A percentile compares a stretch with the other conserved stretches of the same genome.
Evolutionary conservation across 2,797 vertebrate species (phyloP).

Genomic region (Thripadectes ignobilis): DNA sequence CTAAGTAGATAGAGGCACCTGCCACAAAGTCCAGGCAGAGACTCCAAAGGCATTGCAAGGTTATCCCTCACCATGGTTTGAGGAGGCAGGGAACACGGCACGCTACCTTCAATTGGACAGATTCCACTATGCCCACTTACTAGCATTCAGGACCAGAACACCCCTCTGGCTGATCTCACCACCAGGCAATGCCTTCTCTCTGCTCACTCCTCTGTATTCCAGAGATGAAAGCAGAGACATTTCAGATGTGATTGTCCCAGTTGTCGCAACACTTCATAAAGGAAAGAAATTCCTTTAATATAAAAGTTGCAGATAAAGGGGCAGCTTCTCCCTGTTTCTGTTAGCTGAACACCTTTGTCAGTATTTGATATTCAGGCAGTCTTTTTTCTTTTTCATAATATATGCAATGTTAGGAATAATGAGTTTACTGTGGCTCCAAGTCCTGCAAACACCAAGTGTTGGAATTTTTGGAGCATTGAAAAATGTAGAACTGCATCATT

Average conservation of each 20-base stretch:
- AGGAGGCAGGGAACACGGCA: neutral
- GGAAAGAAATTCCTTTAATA: neutral
- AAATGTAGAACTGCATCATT: slow-evolving; percentile 42
- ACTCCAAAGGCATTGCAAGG: neutral
- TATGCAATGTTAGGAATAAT: neutral
- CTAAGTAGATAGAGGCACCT: neutral
- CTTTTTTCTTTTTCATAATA: neutral
- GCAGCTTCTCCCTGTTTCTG: neutral
- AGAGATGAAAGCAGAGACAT: neutral
- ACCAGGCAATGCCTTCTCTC: neutral
- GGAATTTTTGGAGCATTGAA: slow-evolving; percentile 28
- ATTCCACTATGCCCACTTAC: neutral
- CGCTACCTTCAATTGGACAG: neutral
- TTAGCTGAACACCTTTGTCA: neutral
- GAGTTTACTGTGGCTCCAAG: neutral
- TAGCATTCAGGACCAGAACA: neutral
- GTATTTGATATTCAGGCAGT: neutral
- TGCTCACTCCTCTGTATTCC: neutral
- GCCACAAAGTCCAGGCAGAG: neutral
- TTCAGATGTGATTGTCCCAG: neutral
- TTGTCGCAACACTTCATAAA: neutral
- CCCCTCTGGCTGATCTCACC: neutral
- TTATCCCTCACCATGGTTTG: neutral
- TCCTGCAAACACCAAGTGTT: neutral
- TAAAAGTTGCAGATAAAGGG: neutral